Evolutionary conservation across 2,888 invertebrate species (phyloP).

Genomic region (Papilio demoleus): DNA sequence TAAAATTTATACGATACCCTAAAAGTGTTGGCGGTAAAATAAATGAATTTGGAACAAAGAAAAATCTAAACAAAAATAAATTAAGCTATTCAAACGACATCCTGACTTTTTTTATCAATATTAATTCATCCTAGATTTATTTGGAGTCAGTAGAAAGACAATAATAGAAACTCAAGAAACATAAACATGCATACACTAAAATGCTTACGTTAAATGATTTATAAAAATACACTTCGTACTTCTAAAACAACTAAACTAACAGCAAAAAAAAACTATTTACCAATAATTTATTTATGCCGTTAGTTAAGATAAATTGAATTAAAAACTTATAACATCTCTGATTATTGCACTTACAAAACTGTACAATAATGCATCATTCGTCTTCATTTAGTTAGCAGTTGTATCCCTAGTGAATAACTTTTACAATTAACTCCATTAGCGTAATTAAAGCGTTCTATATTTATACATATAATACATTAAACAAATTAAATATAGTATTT

Average conservation of each 20-base stretch:
- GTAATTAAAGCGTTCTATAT: constrained; percentile 87
- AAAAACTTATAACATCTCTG: constrained; percentile 42
- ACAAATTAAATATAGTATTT: neutral
- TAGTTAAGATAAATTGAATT: constrained; percentile 6
- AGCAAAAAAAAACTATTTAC: neutral
- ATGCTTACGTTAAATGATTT: too few relatives aligned
- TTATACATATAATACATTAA: constrained; percentile 31
- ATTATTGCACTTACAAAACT: constrained; percentile 43
- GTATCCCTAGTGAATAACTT: constrained; percentile 81
- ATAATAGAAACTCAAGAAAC: too few relatives aligned
- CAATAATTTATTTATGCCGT: neutral
- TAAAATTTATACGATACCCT: constrained; percentile 7
- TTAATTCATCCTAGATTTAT: neutral
- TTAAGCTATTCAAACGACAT: neutral
- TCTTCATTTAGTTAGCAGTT: constrained; percentile 57
- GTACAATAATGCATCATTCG: constrained; percentile 48
- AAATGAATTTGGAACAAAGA: neutral
- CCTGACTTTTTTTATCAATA: neutral
- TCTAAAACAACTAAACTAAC: neutral
- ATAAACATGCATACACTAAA: too few relatives aligned
- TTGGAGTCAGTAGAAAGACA: too few relatives aligned
- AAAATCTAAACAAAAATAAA: neutral
- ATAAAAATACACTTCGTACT: too few relatives aligned
- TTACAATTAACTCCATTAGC: constrained; percentile 91
- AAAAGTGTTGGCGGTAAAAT: constrained; percentile 3